Evolutionary conservation across 2,113 vertebrate genomes (phyloP).

Genomic region (Hydropotes inermis): DNA sequence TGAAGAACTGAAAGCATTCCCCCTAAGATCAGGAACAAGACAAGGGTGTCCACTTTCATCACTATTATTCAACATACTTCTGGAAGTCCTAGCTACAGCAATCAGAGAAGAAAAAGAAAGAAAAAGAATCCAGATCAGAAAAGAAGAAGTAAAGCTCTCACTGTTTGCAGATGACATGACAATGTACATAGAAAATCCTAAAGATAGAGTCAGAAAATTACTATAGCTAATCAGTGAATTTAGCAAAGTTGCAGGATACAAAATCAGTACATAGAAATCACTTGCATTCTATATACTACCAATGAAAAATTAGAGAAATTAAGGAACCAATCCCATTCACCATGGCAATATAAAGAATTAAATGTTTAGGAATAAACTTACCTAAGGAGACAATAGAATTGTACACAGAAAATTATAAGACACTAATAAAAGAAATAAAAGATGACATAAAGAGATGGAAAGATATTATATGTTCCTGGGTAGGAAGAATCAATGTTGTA

Average conservation of each 20-base stretch:
- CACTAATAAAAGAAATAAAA: not conserved
- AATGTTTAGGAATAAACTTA: not conserved
- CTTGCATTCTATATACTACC: not conserved
- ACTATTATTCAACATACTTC: not conserved
- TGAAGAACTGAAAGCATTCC: not conserved
- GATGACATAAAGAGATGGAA: not conserved
- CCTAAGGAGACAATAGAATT: not conserved
- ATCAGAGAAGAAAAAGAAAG: not conserved
- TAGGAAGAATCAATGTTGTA: not conserved
- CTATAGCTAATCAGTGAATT: not conserved
- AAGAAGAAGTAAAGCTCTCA: not conserved
- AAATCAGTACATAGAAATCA: not conserved
- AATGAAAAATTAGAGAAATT: not conserved
- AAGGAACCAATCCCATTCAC: not conserved
- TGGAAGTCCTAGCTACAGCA: not conserved
- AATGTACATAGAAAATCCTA: not conserved
- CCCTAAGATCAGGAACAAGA: not conserved
- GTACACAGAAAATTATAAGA: not conserved
- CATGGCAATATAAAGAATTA: not conserved
- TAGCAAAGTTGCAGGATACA: not conserved
- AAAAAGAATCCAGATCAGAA: not conserved
- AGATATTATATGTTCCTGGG: not conserved
- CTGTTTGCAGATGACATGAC: not conserved
- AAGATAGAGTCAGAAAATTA: not conserved
- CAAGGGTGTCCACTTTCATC: not conserved